Evolutionary conservation across 2,888 invertebrate species (phyloP), one percentile per base, ranked within the genome.

Genomic region (Syrphus vitripennis): DNA sequence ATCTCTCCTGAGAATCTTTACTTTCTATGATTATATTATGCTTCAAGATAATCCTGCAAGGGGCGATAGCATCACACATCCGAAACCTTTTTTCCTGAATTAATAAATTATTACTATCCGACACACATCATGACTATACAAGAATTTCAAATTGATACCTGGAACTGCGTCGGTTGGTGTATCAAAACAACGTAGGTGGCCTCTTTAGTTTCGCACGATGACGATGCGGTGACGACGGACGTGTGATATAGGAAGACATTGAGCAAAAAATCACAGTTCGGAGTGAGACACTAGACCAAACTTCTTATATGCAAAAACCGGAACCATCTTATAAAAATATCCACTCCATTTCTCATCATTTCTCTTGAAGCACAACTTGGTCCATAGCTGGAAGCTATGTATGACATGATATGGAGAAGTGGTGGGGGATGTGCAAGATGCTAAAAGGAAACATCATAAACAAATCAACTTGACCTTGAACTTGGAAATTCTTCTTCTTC

Each of bases 381-480:
- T 55, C 75, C 55, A 26, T 71, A 71, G 50, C 80, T 84, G 29
- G 57, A 67, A 74, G 80, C 80, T 75, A 24, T 57, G 45, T 80
- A 29, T 55, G 24, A 1, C 7, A 61, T n/a, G 69, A 16, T 50
- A n/a, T n/a, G n/a, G n/a, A n/a, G n/a, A n/a, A n/a, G n/a, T n/a
- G n/a, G 55, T 12, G 55, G 19, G 31, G 19, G 70, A 50, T 50
- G 50, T 7, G 21, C 5, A 57, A 70, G 55, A 34, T 34, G 34
- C 19, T 14, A 45, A 53, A 71, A 53, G 45, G 9, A n/a, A n/a
- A n/a, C 21, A 31, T n/a, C 34, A 75, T 29, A 63, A 42, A 69
- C 29, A 69, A 69, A 69, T 63, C 71, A 42, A 53, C 63, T 86
- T 86, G 86, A 78, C 86, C 82, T 82, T 86, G 86, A 82, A 86